Conservation (phyloP, 2,797 vertebrate species). For the Xenopus petersii region DNA sequence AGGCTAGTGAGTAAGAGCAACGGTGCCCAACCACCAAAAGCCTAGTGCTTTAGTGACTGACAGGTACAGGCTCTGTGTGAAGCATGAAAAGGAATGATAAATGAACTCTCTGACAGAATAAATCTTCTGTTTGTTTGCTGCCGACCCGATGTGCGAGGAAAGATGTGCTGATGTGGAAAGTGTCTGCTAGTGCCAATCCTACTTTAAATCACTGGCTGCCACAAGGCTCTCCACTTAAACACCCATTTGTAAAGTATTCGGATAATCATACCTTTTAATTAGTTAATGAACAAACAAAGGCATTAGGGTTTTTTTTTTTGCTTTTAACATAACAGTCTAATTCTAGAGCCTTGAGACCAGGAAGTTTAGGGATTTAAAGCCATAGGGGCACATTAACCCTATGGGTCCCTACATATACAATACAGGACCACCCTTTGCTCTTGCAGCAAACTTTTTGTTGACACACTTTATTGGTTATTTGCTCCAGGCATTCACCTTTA, state of each 20-base stretch:
- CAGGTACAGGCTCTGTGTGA: slow-evolving; percentile 88
- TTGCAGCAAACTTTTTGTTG: too few relatives aligned
- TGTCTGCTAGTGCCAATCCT: slow-evolving; percentile 80
- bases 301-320: too few relatives aligned
- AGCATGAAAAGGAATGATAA: slow-evolving; percentile 97
- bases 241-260: background rate
- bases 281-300: background rate
- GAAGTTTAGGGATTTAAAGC: too few relatives aligned
- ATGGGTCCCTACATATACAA: too few relatives aligned
- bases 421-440: too few relatives aligned
- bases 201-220: slow-evolving; percentile 80
- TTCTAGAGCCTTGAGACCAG: too few relatives aligned
- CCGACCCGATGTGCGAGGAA: slow-evolving; percentile 81
- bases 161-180: slow-evolving; percentile 68
- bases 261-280: background rate
- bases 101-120: slow-evolving; percentile 95
- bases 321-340: too few relatives aligned
- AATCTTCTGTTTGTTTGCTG: slow-evolving; percentile 84
- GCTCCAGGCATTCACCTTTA: too few relatives aligned
- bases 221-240: slow-evolving; percentile 57
- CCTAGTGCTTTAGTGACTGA: slow-evolving; percentile 81
- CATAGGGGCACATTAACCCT: too few relatives aligned
- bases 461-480: too few relatives aligned
- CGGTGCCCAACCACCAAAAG: slow-evolving; percentile 82
- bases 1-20: slow-evolving; percentile 81